Conservation (phyloP, 2,113 vertebrate genomes). For the Leptocoma aspasia region DNA sequence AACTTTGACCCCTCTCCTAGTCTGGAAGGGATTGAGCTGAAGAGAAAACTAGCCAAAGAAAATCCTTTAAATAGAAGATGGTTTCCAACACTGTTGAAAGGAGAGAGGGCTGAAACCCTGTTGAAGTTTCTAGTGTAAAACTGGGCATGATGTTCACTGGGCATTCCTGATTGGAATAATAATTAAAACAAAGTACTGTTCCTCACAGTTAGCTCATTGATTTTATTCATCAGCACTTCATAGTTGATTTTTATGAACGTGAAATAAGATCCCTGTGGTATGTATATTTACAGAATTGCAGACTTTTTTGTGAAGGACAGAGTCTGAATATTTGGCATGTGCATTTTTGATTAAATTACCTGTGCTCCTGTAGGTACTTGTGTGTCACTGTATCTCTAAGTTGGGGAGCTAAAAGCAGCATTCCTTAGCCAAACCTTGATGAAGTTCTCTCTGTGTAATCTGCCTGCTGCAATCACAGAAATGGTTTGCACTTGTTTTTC, state of each 20-base stretch:
- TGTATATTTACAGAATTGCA: not conserved
- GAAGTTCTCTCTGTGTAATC: not conserved
- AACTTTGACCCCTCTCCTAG: not conserved
- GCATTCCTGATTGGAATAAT: not conserved
- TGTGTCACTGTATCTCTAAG: not conserved
- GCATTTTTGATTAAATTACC: not conserved
- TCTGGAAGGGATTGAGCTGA: not conserved
- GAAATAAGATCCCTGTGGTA: not conserved
- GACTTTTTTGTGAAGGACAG: not conserved
- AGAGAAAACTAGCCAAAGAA: not conserved
- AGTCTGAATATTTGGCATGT: not conserved
- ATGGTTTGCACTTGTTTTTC: not conserved
- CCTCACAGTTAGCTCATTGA: not conserved
- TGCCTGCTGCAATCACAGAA: not conserved
- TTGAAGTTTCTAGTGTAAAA: not conserved
- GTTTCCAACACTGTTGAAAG: not conserved
- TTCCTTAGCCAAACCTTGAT: not conserved
- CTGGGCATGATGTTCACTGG: not conserved
- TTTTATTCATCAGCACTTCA: not conserved
- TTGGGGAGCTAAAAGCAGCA: not conserved
- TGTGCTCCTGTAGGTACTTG: not conserved
- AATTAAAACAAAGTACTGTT: not conserved
- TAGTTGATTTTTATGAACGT: not conserved
- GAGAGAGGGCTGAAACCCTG: not conserved
- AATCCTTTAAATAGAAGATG: not conserved